Percentiles rank a stretch among this genome's conserved stretches.
phyloP scores from a whole-genome alignment of 1,140 invertebrate species.

The Trinorchestia longiramus region DNA sequence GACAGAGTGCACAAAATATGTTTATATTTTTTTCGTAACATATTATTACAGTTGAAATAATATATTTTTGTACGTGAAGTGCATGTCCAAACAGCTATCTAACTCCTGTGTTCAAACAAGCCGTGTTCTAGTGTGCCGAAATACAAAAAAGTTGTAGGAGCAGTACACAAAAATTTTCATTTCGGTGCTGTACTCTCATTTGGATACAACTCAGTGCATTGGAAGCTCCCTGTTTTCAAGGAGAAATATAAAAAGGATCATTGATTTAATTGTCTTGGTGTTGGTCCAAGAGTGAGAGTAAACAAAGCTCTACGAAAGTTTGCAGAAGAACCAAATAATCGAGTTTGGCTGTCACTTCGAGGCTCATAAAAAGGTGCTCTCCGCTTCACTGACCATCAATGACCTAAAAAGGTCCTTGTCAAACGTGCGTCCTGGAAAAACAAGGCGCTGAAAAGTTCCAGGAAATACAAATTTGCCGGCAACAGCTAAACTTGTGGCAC shows the following conservation, averaged over 20 bases:
- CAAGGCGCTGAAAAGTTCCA: neutral
- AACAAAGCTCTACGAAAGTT: neutral
- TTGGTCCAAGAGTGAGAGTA: neutral
- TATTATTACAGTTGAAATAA: neutral
- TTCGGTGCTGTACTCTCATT: too few relatives aligned
- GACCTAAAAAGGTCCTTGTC: neutral
- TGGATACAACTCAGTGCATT: too few relatives aligned
- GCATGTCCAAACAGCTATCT: neutral
- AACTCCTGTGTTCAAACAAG: neutral
- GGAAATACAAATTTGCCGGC: constrained; percentile 23
- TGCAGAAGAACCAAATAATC: too few relatives aligned
- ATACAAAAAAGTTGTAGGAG: too few relatives aligned
- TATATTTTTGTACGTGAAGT: neutral
- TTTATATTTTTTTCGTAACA: neutral
- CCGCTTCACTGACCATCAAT: constrained; percentile 20
- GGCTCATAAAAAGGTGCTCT: neutral
- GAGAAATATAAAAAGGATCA: too few relatives aligned
- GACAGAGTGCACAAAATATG: neutral
- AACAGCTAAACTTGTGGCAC: neutral
- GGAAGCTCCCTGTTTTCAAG: too few relatives aligned
- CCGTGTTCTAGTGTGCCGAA: neutral
- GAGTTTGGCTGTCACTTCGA: neutral
- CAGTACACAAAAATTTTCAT: too few relatives aligned
- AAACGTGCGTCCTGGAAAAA: neutral
- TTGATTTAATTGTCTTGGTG: neutral